These are phyloP conservation scores for Aegotheles bennettii DNA, from an alignment of 2,113 vertebrate species.

Conservation along the genomic window DNA sequence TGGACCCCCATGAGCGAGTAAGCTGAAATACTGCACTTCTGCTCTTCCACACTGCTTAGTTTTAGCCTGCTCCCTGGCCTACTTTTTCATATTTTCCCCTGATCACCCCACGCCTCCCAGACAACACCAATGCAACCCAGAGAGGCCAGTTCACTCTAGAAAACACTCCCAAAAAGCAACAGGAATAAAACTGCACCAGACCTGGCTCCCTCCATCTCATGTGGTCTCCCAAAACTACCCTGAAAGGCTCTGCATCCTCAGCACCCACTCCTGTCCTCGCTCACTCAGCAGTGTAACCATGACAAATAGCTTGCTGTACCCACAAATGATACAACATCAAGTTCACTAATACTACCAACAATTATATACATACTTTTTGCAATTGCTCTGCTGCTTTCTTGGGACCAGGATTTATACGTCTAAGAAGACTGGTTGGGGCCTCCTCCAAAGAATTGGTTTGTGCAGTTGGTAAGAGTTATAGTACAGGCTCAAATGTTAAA, in stretches of 20 bases:
- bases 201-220: neutral
- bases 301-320: neutral
- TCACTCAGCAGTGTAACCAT: neutral
- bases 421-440: neutral
- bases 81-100: neutral
- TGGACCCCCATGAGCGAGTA: accelerated
- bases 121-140: accelerated
- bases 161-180: neutral
- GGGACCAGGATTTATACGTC: neutral
- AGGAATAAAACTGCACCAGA: neutral
- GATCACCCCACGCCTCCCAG: neutral
- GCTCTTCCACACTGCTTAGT: neutral
- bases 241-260: accelerated
- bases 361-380: too few relatives aligned
- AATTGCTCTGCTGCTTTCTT: neutral
- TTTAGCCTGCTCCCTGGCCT: neutral
- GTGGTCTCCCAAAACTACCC: neutral
- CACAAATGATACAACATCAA: neutral
- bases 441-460: neutral
- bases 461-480: neutral
- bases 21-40: neutral
- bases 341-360: neutral
- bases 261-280: neutral
- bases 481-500: neutral
- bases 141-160: neutral